A percentile compares a stretch with the other conserved stretches of the same genome.
These are phyloP conservation scores for Megatriorchis doriae DNA, from an alignment of 2,113 vertebrate genomes.

Conservation along the genomic window DNA sequence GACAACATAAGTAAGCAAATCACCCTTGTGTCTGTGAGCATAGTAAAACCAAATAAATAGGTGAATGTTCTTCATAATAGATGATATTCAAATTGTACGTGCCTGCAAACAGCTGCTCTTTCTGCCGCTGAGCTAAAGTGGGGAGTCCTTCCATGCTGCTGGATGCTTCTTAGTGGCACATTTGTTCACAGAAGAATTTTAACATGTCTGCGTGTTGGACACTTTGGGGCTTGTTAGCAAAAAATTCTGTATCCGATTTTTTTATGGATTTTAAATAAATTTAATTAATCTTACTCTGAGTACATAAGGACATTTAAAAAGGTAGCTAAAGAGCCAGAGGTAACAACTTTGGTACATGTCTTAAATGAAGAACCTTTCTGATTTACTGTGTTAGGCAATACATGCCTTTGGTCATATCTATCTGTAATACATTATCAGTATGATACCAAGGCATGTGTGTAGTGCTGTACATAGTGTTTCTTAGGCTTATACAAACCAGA, in stretches of 20 bases:
- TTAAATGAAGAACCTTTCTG: not conserved
- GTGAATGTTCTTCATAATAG: not conserved
- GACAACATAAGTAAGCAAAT: not conserved
- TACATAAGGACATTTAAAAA: not conserved
- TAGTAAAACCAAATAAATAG: not conserved
- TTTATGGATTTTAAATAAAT: not conserved
- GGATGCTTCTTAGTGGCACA: not conserved
- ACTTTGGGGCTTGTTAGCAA: not conserved
- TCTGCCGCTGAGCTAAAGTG: not conserved
- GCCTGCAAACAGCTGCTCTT: not conserved
- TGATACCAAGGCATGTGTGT: too few relatives aligned
- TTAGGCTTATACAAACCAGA: not conserved
- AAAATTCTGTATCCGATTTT: not conserved
- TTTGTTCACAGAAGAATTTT: not conserved
- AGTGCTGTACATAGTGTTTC: not conserved
- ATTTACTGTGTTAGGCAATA: not conserved
- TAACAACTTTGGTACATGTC: not conserved
- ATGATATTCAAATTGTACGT: not conserved
- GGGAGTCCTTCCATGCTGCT: fast-evolving
- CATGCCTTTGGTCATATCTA: fast-evolving
- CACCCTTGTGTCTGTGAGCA: not conserved
- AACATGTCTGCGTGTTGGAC: fast-evolving
- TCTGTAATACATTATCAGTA: fast-evolving
- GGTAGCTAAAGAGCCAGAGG: not conserved
- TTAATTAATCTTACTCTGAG: not conserved